Evolutionary conservation across 2,888 invertebrate genomes (phyloP), one percentile per base, ranked within the genome.

Genomic region (Acanthosepion esculentum): DNA sequence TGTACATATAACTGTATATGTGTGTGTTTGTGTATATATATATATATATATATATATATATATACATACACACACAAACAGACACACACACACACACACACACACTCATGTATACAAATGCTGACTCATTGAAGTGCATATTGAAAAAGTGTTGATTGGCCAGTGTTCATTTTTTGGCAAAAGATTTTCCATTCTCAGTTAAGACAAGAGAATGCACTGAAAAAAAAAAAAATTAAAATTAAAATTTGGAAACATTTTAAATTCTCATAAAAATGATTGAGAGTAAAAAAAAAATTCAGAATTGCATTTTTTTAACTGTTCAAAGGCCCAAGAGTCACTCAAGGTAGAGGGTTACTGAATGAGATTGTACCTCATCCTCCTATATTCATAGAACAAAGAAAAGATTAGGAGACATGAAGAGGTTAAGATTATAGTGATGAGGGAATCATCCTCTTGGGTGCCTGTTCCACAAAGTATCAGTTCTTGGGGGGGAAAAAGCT

Each of bases 141-240:
- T 78, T n/a, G 18, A 78, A 78, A 78, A 78, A 78, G 59, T 59
- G 59, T 59, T 20, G 23, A 59, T 59, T 23, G 78, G 78, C 78
- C 78, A 78, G n/a, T n/a, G 78, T 78, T n/a, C 78, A 78, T 78
- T 78, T 78, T 15, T 78, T 15, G 78, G 78, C 78, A 78, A 78
- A 78, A 78, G n/a, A n/a, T 78, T 78, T 78, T n/a, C 78, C 78
- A 78, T 78, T 78, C 78, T 78, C 78, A 15, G n/a, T 78, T n/a
- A n/a, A n/a, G n/a, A 33, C 12, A 78, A 15, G 78, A 78, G 78
- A 78, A 78, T 78, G 78, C n/a, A n/a, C 78, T 78, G 78, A 78
- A 78, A 78, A 78, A 78, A 33, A 78, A 18, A n/a, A 78, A 78
- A 78, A n/a, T n/a, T 0, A 55, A 55, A 15, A 78, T 78, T 78